These are phyloP conservation scores for Hippopotamus amphibius DNA, from an alignment of 2,113 vertebrate genomes.

Conservation along the genomic window DNA sequence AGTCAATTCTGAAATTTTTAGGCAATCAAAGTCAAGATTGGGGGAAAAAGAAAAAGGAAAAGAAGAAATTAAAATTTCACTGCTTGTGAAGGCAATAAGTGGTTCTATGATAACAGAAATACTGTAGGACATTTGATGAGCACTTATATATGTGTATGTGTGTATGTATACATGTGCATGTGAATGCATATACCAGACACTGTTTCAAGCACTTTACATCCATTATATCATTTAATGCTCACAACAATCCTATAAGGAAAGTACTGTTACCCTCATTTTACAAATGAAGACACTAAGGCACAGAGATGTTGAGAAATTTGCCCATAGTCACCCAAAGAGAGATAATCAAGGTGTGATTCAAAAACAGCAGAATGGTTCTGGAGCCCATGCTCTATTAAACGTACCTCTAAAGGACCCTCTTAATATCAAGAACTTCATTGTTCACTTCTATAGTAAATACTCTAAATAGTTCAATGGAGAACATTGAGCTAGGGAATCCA, in stretches of 20 bases:
- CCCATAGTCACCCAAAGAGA: background rate
- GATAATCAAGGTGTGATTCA: background rate
- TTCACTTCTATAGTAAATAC: background rate
- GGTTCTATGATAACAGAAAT: background rate
- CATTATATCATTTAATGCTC: background rate
- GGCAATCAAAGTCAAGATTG: background rate
- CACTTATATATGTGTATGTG: background rate
- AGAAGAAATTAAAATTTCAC: background rate
- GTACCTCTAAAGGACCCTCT: background rate
- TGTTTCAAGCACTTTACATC: background rate
- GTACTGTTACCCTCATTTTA: background rate
- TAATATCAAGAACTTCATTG: background rate
- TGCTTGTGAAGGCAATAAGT: background rate
- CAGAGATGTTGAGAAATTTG: background rate
- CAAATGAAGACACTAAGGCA: background rate
- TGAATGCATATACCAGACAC: background rate
- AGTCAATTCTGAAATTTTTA: constrained; percentile 20
- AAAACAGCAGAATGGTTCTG: background rate
- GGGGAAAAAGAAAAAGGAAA: background rate
- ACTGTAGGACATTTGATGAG: background rate
- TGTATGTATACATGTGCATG: background rate
- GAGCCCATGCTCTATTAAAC: background rate
- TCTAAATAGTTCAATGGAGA: background rate
- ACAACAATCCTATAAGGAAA: background rate
- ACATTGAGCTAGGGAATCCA: background rate